Evolutionary conservation across 1,140 invertebrate genomes (phyloP).

Genomic region (Branchinecta lynchi): DNA sequence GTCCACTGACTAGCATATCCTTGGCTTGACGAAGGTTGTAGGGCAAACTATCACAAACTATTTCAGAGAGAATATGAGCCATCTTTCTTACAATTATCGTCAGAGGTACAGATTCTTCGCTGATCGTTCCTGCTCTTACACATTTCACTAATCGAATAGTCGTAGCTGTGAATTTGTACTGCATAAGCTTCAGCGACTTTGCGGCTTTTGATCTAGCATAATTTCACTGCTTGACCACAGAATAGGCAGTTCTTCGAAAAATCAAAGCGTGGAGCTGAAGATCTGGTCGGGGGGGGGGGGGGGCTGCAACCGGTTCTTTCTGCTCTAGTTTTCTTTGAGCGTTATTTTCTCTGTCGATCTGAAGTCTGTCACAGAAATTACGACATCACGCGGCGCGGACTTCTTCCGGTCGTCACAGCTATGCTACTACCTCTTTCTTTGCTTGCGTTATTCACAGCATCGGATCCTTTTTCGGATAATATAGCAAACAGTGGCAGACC

Average conservation of each 20-base stretch:
- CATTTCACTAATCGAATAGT: slow-evolving; percentile 10
- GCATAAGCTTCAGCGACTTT: not conserved
- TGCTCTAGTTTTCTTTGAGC: slow-evolving; percentile 5
- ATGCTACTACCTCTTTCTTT: slow-evolving; percentile 9
- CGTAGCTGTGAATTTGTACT: slow-evolving; percentile 5
- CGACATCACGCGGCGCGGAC: slow-evolving; percentile 2
- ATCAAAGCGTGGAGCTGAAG: slow-evolving; percentile 1
- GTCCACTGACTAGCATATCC: not conserved
- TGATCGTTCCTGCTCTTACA: slow-evolving; percentile 1
- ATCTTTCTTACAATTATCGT: slow-evolving; percentile 2
- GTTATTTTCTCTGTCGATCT: slow-evolving; percentile 6
- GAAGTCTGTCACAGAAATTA: slow-evolving; percentile 5
- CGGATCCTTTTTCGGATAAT: slow-evolving; percentile 1
- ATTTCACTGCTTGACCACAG: slow-evolving; percentile 8
- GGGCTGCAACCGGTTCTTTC: slow-evolving; percentile 4
- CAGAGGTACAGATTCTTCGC: slow-evolving; percentile 8
- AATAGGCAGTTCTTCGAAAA: slow-evolving; percentile 6
- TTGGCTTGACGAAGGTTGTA: slow-evolving; percentile 9
- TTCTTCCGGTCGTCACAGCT: slow-evolving; percentile 8
- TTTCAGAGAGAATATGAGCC: slow-evolving; percentile 9
- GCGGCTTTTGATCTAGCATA: not conserved
- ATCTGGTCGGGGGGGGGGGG: slow-evolving; percentile 7
- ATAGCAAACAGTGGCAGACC: not conserved
- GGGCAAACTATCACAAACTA: not conserved
- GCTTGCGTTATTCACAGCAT: not conserved